Evolutionary conservation across 2,888 invertebrate genomes (phyloP), one percentile per base, ranked within the genome.

Genomic region (Zaprionus obscuricornis): DNA sequence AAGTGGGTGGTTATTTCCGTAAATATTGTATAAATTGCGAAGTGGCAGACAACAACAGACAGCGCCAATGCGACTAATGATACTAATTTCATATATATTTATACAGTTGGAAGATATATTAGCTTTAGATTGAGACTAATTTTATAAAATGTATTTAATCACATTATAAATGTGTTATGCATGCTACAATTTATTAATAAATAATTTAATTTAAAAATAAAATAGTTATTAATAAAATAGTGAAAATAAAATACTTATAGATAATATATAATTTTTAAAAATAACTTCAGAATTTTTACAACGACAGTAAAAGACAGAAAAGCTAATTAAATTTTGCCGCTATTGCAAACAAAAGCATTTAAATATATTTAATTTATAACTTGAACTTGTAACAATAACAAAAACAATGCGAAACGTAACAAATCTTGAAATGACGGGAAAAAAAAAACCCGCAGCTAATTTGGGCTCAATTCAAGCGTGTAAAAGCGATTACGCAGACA

Each of bases 401-500:
- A 20, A 4, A 50, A 26, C 13, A 47, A 16, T 26, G 31, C 34
- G 14, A 58, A 45, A 42, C 56, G 18, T 66, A 56, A 54, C 26
- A 57, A 83, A 58, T 39, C 54, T 54, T 50, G 29, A 24, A 39
- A 50, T 43, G 45, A 18, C 26, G n/a, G n/a, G n/a, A n/a, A n/a
- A n/a, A n/a, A 33, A n/a, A 26, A 36, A 54, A 57, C 84, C 77
- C 81, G 74, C 74, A 81, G 81, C 78, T 74, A 83, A 86, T 88
- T 87, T 78, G 66, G 27, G 64, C 68, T 79, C 74, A 82, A 88
- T 87, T 84, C 87, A 86, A 87, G 89, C 88, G 87, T 85, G 67
- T 77, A 85, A 88, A 85, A 86, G 75, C 87, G 89, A 89, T 89
- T 89, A 89, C 73, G 52, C 73, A 65, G 59, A 17, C 66, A 63